Base-by-base conservation (phyloP, 2,888 invertebrate genomes). In the Drosophila nigricruria region DNA sequence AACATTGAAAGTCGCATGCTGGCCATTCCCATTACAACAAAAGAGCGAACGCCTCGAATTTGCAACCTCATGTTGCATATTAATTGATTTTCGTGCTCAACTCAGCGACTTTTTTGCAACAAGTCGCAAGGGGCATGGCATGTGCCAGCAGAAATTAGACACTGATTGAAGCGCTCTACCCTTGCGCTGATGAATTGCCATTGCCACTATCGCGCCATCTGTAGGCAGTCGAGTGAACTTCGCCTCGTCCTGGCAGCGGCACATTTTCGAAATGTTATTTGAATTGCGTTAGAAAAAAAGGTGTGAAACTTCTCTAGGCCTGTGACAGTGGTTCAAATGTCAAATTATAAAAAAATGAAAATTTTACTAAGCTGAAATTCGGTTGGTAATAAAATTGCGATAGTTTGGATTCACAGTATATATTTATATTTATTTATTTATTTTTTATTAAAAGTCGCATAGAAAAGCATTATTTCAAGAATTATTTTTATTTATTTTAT, bases 61-160 rank as follows among this genome's bases (percentile, higher is more conserved):
- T 79, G 89, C 90, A 76, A 77, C 63, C 78, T 89, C 91, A 90
- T 56, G 56, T 79, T 86, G 78, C 63, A 79, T 67, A 60, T 80
- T 90, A 89, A 89, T 89, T 88, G 89, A 90, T 86, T 90, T 88
- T 79, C 77, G 82, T 83, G 80, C 79, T 68, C 84, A 67, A 79
- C 79, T 68, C 84, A 67, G 57, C 68, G 43, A 49, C 43, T 38
- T 45, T 54, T 23, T 50, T 23, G 36, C 65, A 65, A 40, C 50
- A 38, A 36, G 12, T n/a, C 42, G 10, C 12, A 23, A 18, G 25
- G 38, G 38, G 38, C 18, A 25, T 40, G 38, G 38, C 18, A 25
- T 40, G 18, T 6, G 27, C 14, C 23, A 38, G 30, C 43, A 10
- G 25, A 69, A 58, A 47, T 34, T 32, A n/a, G 42, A 20, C 58